phyloP scores from a whole-genome alignment of 2,888 invertebrate genomes.

The Priapulus caudatus region DNA sequence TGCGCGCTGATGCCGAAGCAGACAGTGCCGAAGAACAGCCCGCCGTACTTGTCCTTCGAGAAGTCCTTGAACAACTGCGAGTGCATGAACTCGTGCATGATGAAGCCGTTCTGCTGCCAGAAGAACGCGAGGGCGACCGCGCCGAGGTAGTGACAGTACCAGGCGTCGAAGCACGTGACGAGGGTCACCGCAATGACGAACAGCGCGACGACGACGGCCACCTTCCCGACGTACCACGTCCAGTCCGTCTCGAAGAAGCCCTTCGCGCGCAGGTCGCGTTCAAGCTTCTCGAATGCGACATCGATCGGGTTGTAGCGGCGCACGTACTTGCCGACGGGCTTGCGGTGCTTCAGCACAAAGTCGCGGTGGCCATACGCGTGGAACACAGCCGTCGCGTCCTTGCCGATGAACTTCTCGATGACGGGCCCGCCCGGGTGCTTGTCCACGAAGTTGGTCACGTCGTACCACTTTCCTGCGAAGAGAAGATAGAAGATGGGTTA shows the following conservation, averaged over 20 bases:
- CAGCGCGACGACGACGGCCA: conserved; percentile 8
- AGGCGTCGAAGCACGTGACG: conserved; percentile 9
- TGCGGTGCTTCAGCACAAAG: conserved; percentile 15
- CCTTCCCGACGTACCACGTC: conserved; percentile 15
- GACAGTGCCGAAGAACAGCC: conserved; percentile 5
- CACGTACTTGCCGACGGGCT: conserved; percentile 16
- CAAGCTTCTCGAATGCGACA: conserved; percentile 15
- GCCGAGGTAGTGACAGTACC: conserved; percentile 16
- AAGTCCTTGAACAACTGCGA: conserved; percentile 12
- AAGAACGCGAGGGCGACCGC: conserved; percentile 15
- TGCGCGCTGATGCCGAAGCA: conserved; percentile 5
- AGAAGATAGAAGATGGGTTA: no score
- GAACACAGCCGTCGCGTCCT: conserved; percentile 13
- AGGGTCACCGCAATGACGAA: conserved; percentile 2
- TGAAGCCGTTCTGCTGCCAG: conserved; percentile 20
- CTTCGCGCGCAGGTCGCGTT: conserved; percentile 7
- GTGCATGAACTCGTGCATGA: conserved; percentile 22
- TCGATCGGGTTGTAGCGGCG: conserved; percentile 14
- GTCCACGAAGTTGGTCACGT: conserved; percentile 14
- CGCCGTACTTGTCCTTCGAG: conserved; percentile 9
- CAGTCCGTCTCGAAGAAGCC: conserved; percentile 17
- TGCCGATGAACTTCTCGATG: conserved; percentile 13
- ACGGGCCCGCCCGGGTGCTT: conserved; percentile 16
- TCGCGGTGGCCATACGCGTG: conserved; percentile 12
- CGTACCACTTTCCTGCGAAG: conserved; percentile 15